Evolutionary conservation across 2,888 invertebrate genomes (phyloP), one percentile per base, ranked within the genome.

Genomic region (Aspidapion aeneum): DNA sequence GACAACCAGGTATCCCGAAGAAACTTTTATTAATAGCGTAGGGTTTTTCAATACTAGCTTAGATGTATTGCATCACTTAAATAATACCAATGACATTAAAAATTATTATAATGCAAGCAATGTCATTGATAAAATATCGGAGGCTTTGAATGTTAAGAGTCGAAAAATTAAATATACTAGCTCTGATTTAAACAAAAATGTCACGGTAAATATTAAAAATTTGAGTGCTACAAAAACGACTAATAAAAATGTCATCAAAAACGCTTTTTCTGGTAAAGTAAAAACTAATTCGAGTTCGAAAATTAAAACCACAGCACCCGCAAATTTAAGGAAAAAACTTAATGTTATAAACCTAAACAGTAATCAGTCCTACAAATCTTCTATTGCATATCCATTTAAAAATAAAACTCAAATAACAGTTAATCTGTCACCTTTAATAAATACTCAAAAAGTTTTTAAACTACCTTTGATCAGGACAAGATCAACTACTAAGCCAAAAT

Each of bases 1-100:
- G 55, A 75, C 78, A 68, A 70, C 77, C 72, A 78, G 79, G 79
- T 78, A 79, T 56, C 61, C 63, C 21, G 55, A 63, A 59, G 65
- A 57, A 35, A 19, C 5, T 48, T 51, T 5, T 52, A 35, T 7
- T 35, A 35, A 12, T 35, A 35, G 35, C 35, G 3, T 59, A 21
- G 52, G 51, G 20, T 21, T 18, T 51, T 20, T 21, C 16, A 20
- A 58, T 20, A 22, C 5, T 59, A 59, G 22, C 21, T 58, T 20
- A 20, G 51, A n/a, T n/a, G n/a, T n/a, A n/a, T 3, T 35, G 12
- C 35, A 35, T 35, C 35, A 35, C 35, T 35, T 35, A 35, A n/a
- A n/a, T n/a, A 35, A 35, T 35, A 12, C 12, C 3, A 35, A 35
- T 35, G 5, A 7, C 3, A 3, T 35, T 35, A 35, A 35, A 35